Evolutionary conservation across 2,797 vertebrate species (phyloP).

Genomic region (Danio albolineatus): DNA sequence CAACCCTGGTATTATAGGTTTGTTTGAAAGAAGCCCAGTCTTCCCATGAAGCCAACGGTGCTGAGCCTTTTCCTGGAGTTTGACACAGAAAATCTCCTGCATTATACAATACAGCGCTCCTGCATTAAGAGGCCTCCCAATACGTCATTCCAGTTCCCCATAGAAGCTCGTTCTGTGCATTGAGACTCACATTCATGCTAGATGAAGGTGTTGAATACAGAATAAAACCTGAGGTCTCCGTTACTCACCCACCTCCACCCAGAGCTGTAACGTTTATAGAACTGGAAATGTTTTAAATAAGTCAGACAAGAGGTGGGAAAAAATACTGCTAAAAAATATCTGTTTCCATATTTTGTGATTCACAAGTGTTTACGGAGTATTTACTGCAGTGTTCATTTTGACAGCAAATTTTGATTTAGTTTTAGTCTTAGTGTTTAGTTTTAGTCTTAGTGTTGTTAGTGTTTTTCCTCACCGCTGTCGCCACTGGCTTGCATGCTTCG

Average conservation of each 20-base stretch:
- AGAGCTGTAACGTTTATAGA: background rate
- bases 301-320: background rate
- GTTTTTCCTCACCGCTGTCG: too few relatives aligned
- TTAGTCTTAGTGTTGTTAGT: too few relatives aligned
- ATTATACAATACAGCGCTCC: constrained; percentile 19
- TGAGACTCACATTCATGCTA: too few relatives aligned
- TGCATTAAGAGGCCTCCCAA: constrained; percentile 22
- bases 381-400: too few relatives aligned
- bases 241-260: background rate
- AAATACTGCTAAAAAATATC: background rate
- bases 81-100: constrained; percentile 35
- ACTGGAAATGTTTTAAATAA: background rate
- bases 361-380: too few relatives aligned
- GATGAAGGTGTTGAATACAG: background rate
- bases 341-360: background rate
- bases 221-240: background rate
- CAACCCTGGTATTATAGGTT: constrained; percentile 4
- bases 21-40: constrained; percentile 13
- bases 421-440: too few relatives aligned
- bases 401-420: too few relatives aligned
- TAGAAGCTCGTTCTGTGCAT: background rate
- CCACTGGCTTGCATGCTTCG: too few relatives aligned
- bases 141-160: constrained; percentile 3
- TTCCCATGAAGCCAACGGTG: background rate
- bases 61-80: constrained; percentile 14